Base-by-base conservation (phyloP, 2,888 invertebrate genomes). In the Rosalia funebris region DNA sequence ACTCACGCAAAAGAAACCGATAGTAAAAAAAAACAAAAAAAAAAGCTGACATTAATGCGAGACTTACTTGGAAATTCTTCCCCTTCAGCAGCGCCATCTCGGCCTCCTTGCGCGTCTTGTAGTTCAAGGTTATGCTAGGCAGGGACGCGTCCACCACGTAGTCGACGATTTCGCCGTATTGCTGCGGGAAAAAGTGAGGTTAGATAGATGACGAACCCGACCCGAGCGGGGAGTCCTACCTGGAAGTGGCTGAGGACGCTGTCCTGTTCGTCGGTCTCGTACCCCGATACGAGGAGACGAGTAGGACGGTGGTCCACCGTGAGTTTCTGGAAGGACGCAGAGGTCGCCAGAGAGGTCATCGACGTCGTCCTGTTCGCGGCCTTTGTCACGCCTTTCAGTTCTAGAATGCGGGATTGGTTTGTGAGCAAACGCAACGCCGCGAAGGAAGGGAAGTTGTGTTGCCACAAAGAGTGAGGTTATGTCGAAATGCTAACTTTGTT, bases 121-220 rank as follows among this genome's bases (percentile, higher is more conserved):
- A 95, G 78, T 90, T 90, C 52, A 94, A 82, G 42, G 90, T 87
- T 66, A 92, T 84, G 73, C 91, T 89, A 11, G 94, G 94, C 60
- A 91, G 87, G 20, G 87, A 86, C 50, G 88, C 86, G 76, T 92
- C 91, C 9, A 84, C 82, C 67, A 89, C 88, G 76, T 92, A 91
- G 78, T 91, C 92, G n/a, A 90, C 89, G 67, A 96, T 90, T 77
- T 92, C 92, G 50, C 95, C 95, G 81, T 88, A 95, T 88, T 91
- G 89, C 94, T 95, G 81, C 25, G 25, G 25, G 25, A 25, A 25
- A 25, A 52, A 46, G 34, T 10, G 10, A 14, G 3, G 17, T 44
- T 36, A 14, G 10, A 2, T 11, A 34, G 10, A 34, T 10, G 4
- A 5, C 25, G 25, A 25, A 5, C 9, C 25, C 4, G 4, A 25